Evolutionary conservation across 2,888 invertebrate genomes (phyloP).

Genomic region (Eurois occulta): DNA sequence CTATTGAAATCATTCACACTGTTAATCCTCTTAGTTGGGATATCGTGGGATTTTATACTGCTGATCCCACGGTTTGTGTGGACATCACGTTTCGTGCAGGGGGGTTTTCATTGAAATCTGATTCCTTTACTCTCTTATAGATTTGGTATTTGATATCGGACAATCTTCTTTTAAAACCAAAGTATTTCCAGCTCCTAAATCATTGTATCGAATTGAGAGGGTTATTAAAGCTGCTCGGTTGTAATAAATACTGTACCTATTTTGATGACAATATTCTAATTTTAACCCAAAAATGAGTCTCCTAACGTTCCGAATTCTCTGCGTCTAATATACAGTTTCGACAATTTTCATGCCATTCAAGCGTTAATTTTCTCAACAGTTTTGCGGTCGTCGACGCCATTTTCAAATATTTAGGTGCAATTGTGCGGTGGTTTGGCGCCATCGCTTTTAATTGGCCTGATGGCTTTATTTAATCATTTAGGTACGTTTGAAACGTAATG

Average conservation of each 20-base stretch:
- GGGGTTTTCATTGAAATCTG: constrained; percentile 44
- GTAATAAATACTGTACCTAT: not conserved
- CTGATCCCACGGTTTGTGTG: constrained; percentile 29
- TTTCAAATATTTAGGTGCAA: constrained; percentile 47
- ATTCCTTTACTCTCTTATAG: constrained; percentile 7
- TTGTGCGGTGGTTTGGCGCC: constrained; percentile 49
- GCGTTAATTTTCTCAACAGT: constrained; percentile 43
- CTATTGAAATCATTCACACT: not conserved
- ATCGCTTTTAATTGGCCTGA: constrained; percentile 57
- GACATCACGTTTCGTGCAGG: constrained; percentile 49
- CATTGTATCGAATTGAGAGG: not conserved
- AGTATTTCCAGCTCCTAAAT: not conserved
- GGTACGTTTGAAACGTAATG: constrained; percentile 16
- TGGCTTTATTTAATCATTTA: constrained; percentile 62
- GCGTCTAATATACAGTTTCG: constrained; percentile 22
- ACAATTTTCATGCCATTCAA: constrained; percentile 31
- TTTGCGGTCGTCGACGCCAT: constrained; percentile 39
- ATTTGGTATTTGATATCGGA: not conserved
- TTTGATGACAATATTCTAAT: no score
- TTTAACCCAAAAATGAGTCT: not conserved
- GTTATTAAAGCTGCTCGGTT: not conserved
- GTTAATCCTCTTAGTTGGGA: constrained; percentile 11
- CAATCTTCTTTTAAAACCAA: not conserved
- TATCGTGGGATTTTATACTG: not conserved
- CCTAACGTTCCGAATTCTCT: constrained; percentile 10